Evolutionary conservation across 1,140 invertebrate species (phyloP), one percentile per base, ranked within the genome.

Genomic region (Semibalanus balanoides): DNA sequence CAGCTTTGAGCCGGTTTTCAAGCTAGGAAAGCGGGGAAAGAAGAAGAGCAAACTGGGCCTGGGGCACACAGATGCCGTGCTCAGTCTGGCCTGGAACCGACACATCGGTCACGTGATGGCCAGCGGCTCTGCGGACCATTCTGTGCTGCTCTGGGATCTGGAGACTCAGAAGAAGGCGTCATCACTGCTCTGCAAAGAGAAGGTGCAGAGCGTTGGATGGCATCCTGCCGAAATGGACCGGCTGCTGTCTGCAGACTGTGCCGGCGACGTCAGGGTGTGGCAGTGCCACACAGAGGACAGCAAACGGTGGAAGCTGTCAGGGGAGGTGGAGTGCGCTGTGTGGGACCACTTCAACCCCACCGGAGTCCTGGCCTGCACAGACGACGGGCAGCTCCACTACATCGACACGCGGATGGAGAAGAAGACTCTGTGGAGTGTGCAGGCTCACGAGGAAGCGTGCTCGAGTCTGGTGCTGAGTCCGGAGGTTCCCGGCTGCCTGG

Each of bases 141-240:
- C 92, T 11, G 89, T 95, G 30, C 85, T 93, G n/a, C 82, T 99
- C 3, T 99, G 97, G 96, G 96, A 99, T 85, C 85, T 99, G 80
- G 90, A 94, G 79, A 88, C 90, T 29, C 91, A 89, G 0, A 91
- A 88, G 77, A 85, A 97, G 19, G 87, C 85, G 40, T 86, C 87
- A 51, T 1, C 11, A 19, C 51, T 64, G 51, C 14, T 14, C 11
- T 95, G 95, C 81, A 83, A 88, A 74, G 92, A 95, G 81, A 93
- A 95, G 85, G 90, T 93, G 0, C 95, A 98, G 83, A 86, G 90
- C n/a, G 81, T 98, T 3, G 84, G 90, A 79, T 98, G 94, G 90
- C 94, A 97, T 87, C 91, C 91, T 27, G 85, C 86, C 76, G 93
- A 97, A 83, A 86, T 89, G 30, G 82, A 89, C 88, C 51, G 51